Base-by-base conservation (phyloP, 2,888 invertebrate genomes). In the Cancer borealis region DNA sequence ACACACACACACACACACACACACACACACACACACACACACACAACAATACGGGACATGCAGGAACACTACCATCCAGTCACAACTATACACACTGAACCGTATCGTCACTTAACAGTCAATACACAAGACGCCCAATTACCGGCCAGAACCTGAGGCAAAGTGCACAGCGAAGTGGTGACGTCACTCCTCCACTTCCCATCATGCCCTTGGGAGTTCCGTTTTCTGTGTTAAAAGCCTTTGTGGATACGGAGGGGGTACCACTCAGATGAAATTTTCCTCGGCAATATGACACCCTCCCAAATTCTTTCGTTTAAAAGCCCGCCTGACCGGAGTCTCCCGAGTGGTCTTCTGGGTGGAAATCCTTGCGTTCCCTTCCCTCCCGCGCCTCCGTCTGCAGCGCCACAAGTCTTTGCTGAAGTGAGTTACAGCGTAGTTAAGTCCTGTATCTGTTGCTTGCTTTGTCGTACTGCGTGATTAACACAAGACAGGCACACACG, bases 211-310 rank as follows among this genome's bases (percentile, higher is more conserved):
- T 39, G 93, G 26, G 73, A 91, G 90, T 73, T 79, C 89, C 93
- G 93, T 93, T 93, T 73, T 90, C 93, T 93, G 93, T 93, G 93
- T 90, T 93, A 93, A 93, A 93, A 93, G 93, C 93, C 90, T 93
- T 91, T 91, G 93, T 91, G 93, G 91, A 91, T 91, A 66, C 91
- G 91, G 17, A 93, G 93, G 88, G 93, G 49, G 90, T 47, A 92
- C 92, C 92, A 88, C 87, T 88, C 92, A 60, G 54, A 21, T 60
- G 88, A 30, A 92, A 92, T 88, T 92, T 92, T 92, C 88, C 88
- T 21, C 45, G 54, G 92, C 87, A 92, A 92, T 88, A 92, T 92
- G 87, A 92, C 92, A 92, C 92, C 92, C n/a, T 92, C 92, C 46
- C 92, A 88, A 46, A 92, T 92, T 88, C 87, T 92, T 92, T 92